Evolutionary conservation across 2,113 vertebrate genomes (phyloP).

Genomic region (Myotis lucifugus): DNA sequence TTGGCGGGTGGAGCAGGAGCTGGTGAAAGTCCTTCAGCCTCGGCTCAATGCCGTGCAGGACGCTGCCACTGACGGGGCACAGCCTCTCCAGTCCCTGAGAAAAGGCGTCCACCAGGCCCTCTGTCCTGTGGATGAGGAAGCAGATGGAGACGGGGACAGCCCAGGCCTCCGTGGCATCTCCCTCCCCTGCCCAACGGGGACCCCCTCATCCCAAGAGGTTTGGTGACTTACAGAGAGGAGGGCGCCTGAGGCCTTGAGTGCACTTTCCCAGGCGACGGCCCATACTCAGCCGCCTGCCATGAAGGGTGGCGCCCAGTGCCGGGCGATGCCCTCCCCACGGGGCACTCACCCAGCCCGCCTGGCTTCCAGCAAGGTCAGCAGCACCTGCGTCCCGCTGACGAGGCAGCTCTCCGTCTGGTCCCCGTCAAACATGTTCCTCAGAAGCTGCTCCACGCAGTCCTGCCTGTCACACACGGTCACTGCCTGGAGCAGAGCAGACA

Average conservation of each 20-base stretch:
- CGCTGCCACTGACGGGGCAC: conserved; percentile 92
- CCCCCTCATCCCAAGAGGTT: neutral
- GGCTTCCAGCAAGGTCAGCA: conserved; percentile 94
- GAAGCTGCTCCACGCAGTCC: conserved; percentile 93
- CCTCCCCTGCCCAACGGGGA: neutral
- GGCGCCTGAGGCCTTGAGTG: neutral
- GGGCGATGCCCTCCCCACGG: rapidly evolving
- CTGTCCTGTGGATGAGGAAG: conserved; percentile 86
- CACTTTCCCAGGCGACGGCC: rapidly evolving
- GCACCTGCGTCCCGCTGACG: conserved; percentile 95
- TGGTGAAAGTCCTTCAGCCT: conserved; percentile 97
- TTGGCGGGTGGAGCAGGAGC: conserved; percentile 94
- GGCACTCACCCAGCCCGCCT: conserved; percentile 91
- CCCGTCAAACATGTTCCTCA: conserved; percentile 95
- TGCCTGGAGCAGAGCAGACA: neutral
- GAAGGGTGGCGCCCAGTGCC: too few species aligned
- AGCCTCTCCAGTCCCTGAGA: conserved; percentile 97
- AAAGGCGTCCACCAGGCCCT: conserved; percentile 95
- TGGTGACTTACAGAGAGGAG: neutral
- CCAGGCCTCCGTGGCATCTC: neutral
- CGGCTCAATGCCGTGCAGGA: conserved; percentile 93
- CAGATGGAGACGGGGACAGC: neutral
- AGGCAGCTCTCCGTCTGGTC: conserved; percentile 92
- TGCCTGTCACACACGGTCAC: conserved; percentile 85
- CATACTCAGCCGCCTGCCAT: too few species aligned